Conservation (phyloP, 2,888 invertebrate genomes). For the Scaptomyza flava region DNA sequence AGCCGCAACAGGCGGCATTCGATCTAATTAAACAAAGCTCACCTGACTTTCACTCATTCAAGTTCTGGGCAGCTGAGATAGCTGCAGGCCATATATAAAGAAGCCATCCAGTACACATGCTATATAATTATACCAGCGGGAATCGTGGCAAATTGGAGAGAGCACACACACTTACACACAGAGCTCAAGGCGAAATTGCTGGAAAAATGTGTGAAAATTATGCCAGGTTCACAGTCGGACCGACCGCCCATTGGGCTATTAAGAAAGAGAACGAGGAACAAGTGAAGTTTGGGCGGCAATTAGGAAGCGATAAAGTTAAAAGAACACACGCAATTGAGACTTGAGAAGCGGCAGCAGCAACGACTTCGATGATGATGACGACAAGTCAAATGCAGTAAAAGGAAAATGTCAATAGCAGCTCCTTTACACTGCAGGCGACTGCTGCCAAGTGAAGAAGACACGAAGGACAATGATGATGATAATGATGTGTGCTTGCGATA, state of each 20-base stretch:
- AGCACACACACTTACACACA: neutral
- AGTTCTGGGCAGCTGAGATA: conserved; percentile 33
- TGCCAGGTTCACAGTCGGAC: conserved; percentile 34
- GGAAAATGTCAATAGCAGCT: conserved; percentile 44
- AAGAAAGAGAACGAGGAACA: conserved; percentile 1
- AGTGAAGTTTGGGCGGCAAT: conserved; percentile 55
- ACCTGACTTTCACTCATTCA: conserved; percentile 59
- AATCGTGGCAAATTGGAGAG: conserved; percentile 59
- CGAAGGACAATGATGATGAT: conserved; percentile 11
- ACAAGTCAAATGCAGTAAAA: conserved; percentile 59
- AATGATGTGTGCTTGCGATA: conserved; percentile 44
- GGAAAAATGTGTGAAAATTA: conserved; percentile 58
- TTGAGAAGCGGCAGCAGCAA: conserved; percentile 18
- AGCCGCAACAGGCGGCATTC: conserved; percentile 35
- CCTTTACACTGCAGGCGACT: conserved; percentile 64
- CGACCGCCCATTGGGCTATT: conserved; percentile 35
- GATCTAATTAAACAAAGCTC: conserved; percentile 69
- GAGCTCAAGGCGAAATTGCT: conserved; percentile 20
- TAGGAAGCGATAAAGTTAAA: conserved; percentile 75
- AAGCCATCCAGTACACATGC: conserved; percentile 37
- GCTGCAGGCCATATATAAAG: conserved; percentile 48
- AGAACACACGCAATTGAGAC: conserved; percentile 44
- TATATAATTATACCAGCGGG: conserved; percentile 78
- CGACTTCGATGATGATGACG: conserved; percentile 32
- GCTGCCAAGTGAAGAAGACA: conserved; percentile 49